Evolutionary conservation across 2,797 vertebrate genomes (phyloP).

Genomic region (Neosilurus hyrtlii): DNA sequence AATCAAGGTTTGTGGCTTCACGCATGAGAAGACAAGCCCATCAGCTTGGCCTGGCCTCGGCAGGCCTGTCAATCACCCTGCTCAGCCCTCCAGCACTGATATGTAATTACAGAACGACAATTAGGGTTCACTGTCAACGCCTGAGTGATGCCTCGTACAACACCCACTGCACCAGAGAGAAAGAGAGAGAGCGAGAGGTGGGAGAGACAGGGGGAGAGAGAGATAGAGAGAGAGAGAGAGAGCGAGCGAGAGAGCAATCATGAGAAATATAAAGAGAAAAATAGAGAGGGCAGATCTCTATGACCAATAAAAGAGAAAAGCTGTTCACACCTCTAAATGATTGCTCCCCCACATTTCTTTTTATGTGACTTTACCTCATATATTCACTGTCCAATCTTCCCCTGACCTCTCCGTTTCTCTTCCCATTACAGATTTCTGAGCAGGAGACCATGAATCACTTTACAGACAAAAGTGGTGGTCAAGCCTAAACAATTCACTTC

Average conservation of each 20-base stretch:
- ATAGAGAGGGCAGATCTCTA: not conserved
- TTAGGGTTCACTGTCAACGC: slow-evolving; percentile 56
- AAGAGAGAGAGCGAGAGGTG: slow-evolving; percentile 53
- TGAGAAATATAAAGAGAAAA: slow-evolving; percentile 14
- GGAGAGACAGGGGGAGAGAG: slow-evolving; percentile 17
- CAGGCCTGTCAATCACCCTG: slow-evolving; percentile 56
- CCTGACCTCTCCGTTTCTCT: slow-evolving; percentile 24
- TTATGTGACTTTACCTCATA: slow-evolving; percentile 42
- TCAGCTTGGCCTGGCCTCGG: slow-evolving; percentile 51
- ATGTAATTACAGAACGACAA: slow-evolving; percentile 58
- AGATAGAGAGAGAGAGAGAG: slow-evolving; percentile 15
- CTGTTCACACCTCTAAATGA: slow-evolving; percentile 35
- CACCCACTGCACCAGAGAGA: slow-evolving; percentile 60
- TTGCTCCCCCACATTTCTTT: slow-evolving; percentile 39
- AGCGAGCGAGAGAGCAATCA: not conserved
- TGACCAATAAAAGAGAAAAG: slow-evolving; percentile 37
- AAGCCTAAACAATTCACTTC: slow-evolving; percentile 68
- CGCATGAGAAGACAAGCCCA: slow-evolving; percentile 52
- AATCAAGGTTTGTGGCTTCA: slow-evolving; percentile 50
- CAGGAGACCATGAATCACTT: slow-evolving; percentile 56
- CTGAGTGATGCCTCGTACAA: slow-evolving; percentile 50
- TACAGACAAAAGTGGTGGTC: slow-evolving; percentile 66
- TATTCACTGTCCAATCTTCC: slow-evolving; percentile 37
- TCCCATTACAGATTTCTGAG: slow-evolving; percentile 14
- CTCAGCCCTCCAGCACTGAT: slow-evolving; percentile 54